Percentiles rank a stretch among this genome's conserved stretches.
Evolutionary conservation across 1,140 invertebrate genomes (phyloP).

Genomic region (Bombus waltoni): DNA sequence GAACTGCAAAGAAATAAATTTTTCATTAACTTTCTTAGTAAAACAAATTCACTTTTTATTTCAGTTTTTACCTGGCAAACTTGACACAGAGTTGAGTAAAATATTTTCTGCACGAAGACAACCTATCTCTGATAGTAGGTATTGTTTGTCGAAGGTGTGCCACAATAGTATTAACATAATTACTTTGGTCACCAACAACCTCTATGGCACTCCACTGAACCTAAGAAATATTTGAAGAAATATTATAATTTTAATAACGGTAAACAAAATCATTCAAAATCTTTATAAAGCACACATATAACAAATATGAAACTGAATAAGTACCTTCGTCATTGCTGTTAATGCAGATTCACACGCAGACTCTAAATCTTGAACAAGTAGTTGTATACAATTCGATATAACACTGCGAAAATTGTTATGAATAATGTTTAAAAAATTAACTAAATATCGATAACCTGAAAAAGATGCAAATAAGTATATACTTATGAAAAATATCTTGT

Average conservation of each 20-base stretch:
- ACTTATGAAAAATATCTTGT: constrained; percentile 96
- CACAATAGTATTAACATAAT: constrained; percentile 95
- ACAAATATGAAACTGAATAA: neutral
- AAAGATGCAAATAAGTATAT: constrained; percentile 61
- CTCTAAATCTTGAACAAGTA: constrained; percentile 98
- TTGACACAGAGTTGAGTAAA: constrained; percentile 99
- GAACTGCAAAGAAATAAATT: constrained; percentile 85
- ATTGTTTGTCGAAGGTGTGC: constrained; percentile 94
- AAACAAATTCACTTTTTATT: constrained; percentile 20
- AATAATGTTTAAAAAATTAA: constrained; percentile 28
- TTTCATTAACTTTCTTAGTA: neutral
- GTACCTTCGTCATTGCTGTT: constrained; percentile 94
- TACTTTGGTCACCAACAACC: constrained; percentile 97
- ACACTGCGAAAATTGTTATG: constrained; percentile 84
- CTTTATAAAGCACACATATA: neutral
- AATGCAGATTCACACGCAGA: constrained; percentile 96
- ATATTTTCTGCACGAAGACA: constrained; percentile 98
- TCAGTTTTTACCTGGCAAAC: constrained; percentile 89
- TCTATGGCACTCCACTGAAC: constrained; percentile 96
- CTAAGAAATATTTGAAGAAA: constrained; percentile 77
- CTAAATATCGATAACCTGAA: neutral
- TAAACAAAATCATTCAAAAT: constrained; percentile 38
- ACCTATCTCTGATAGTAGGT: constrained; percentile 94
- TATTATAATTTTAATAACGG: constrained; percentile 1
- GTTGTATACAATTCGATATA: constrained; percentile 95